Evolutionary conservation across 2,113 vertebrate species (phyloP).

Genomic region (Atrichornis clamosus): DNA sequence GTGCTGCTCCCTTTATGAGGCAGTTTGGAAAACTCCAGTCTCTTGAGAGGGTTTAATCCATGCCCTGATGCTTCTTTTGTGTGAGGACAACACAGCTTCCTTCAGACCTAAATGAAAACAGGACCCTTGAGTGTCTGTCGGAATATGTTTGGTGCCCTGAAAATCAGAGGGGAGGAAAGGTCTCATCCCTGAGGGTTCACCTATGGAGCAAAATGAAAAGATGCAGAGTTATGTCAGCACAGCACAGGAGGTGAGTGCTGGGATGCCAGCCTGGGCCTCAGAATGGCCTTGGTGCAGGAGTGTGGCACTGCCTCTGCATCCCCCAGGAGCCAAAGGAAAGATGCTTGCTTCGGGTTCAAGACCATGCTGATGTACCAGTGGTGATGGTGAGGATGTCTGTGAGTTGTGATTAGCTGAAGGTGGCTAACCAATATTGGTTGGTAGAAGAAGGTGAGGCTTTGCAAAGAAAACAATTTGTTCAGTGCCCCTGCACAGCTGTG

Average conservation of each 20-base stretch:
- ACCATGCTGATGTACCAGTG: too few species aligned
- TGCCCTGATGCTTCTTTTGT: constrained; percentile 22
- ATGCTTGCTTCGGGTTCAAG: neutral
- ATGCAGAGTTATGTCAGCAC: neutral
- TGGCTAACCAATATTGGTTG: neutral
- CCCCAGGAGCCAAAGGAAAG: neutral
- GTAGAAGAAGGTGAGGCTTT: neutral
- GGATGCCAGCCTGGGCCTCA: neutral
- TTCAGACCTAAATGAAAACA: neutral
- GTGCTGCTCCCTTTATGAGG: constrained; percentile 23
- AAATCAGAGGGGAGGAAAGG: neutral
- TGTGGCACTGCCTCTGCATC: neutral
- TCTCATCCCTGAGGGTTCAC: neutral
- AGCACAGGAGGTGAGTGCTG: neutral
- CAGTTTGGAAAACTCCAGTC: constrained; percentile 1
- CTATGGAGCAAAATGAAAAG: neutral
- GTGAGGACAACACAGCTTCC: neutral
- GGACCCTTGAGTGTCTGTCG: neutral
- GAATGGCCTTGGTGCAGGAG: rapidly evolving
- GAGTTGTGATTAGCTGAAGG: neutral
- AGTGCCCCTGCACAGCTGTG: neutral
- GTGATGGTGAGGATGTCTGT: too few species aligned
- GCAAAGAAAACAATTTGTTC: neutral
- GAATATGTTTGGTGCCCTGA: neutral
- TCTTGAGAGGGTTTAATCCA: constrained; percentile 7